Percentiles rank a stretch among this genome's conserved stretches.
Evolutionary conservation across 2,113 vertebrate species (phyloP).

Genomic region (Shinisaurus crocodilurus): DNA sequence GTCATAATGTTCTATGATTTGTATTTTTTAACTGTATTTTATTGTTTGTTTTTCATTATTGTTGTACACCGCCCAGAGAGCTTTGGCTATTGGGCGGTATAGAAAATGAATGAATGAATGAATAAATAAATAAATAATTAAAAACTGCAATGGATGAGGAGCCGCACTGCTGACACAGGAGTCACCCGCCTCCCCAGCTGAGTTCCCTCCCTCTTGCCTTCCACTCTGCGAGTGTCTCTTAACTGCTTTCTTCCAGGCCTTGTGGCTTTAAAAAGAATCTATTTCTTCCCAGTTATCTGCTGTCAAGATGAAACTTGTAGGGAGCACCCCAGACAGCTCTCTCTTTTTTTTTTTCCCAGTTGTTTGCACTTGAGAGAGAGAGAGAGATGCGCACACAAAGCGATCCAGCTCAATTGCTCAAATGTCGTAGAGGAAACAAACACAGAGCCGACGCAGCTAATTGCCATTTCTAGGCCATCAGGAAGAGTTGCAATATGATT

Average conservation of each 20-base stretch:
- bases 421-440: background rate
- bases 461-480: background rate
- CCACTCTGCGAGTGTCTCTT: background rate
- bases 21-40: too few species aligned
- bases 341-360: background rate
- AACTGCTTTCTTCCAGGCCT: background rate
- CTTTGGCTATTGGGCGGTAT: too few species aligned
- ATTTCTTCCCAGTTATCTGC: background rate
- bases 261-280: background rate
- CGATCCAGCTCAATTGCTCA: background rate
- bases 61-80: too few species aligned
- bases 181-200: too few species aligned
- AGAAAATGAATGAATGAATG: too few species aligned
- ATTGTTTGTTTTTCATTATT: too few species aligned
- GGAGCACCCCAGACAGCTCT: background rate
- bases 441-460: too few species aligned
- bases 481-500: background rate
- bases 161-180: too few species aligned
- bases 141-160: too few species aligned
- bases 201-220: background rate
- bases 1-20: too few species aligned
- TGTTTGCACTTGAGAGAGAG: background rate
- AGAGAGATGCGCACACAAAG: background rate
- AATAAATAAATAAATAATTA: too few species aligned
- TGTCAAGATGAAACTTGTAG: background rate